Base-by-base conservation (phyloP, 1,140 invertebrate species). In the Brachionus paranguensis region DNA sequence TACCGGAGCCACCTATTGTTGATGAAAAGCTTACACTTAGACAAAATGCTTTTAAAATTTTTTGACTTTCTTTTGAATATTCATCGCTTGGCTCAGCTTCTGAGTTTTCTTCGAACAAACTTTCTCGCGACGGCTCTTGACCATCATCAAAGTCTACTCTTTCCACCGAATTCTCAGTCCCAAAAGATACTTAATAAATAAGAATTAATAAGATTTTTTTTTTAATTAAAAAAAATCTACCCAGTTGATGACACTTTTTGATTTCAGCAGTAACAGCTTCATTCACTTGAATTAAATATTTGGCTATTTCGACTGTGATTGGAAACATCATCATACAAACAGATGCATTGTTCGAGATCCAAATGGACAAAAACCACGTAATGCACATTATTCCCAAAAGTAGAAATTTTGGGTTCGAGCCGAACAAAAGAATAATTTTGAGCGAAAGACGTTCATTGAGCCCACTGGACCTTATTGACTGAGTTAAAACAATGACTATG, bases 1-100 rank as follows among this genome's bases (percentile, higher is more conserved):
- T 94, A 1, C 93, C 93, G 53, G 93, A 93, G 12, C 94, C 94
- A 7, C 94, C 94, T 33, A 95, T 87, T 60, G 90, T 90, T 1
- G 94, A 92, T 0, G 94, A 92, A 86, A 94, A 95, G 3, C 93
- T 93, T 20, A 94, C 92, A 3, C 91, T 92, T 74, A 95, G 86
- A 43, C 33, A 45, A n/a, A 84, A 76, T 11, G 68, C 83, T 68
- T 68, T 83, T 12, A 83, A 27, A 14, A 83, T 17, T 14, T 60
- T 79, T 1, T 20, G 4, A 64, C 17, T 37, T 64, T 79, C 50
- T 33, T 79, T 45, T 33, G 78, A 60, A 33, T 37, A 78, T 53
- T 55, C 55, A 60, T 79, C 3, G 1, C 10, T 29, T 33, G 17
- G n/a, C 10, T 76, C 72, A 24, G 10, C 33, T 50, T 50, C 33